Evolutionary conservation across 1,140 invertebrate species (phyloP).

Genomic region (Drosophila leontia): DNA sequence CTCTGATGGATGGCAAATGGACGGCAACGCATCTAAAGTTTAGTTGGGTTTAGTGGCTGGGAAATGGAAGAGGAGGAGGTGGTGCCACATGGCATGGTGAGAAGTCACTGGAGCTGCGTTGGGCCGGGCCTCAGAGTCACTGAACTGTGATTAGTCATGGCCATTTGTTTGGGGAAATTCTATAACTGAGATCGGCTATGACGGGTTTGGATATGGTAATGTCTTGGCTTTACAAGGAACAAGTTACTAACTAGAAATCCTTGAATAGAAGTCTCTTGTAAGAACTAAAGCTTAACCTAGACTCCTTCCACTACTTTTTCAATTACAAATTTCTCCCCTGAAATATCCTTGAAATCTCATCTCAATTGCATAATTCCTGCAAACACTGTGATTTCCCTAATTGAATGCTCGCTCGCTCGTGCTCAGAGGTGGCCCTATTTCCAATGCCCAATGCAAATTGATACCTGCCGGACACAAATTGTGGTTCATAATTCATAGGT

Average conservation of each 20-base stretch:
- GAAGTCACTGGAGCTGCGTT: slow-evolving; percentile 33
- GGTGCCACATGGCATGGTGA: slow-evolving; percentile 32
- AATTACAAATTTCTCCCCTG: slow-evolving; percentile 23
- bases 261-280: too few relatives aligned
- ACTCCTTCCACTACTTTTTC: slow-evolving; percentile 1
- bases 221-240: neutral
- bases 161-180: slow-evolving; percentile 40
- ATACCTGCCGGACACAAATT: slow-evolving; percentile 66
- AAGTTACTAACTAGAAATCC: too few relatives aligned
- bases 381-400: slow-evolving; percentile 67
- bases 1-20: slow-evolving; percentile 71
- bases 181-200: slow-evolving; percentile 32
- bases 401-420: slow-evolving; percentile 57
- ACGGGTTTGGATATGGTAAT: slow-evolving; percentile 15
- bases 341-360: slow-evolving; percentile 8
- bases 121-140: slow-evolving; percentile 45
- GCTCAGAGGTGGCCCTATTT: slow-evolving; percentile 46
- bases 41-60: slow-evolving; percentile 2
- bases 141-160: slow-evolving; percentile 62
- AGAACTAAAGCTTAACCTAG: too few relatives aligned
- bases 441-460: slow-evolving; percentile 68
- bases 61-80: neutral
- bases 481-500: slow-evolving; percentile 73
- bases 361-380: slow-evolving; percentile 25
- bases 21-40: slow-evolving; percentile 47